Evolutionary conservation across 2,113 vertebrate species (phyloP), one percentile per base, ranked within the genome.

Genomic region (Ceyx margarethae): DNA sequence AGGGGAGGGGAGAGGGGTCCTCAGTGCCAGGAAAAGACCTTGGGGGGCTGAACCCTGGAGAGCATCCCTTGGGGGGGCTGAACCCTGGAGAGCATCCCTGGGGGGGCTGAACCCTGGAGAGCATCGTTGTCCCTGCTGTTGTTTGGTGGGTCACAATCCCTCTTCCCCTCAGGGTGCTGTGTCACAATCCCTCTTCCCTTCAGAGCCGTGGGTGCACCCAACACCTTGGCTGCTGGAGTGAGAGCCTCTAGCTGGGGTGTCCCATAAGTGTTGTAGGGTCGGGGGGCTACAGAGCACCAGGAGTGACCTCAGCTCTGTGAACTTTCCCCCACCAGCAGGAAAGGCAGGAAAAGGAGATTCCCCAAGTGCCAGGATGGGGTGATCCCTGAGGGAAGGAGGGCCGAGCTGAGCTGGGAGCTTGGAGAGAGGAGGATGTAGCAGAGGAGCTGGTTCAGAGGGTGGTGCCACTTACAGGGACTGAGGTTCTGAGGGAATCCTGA

Each of bases 201-300:
- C 45, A 18, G 81, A 92, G 95, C 91, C 92, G 91, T 91, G 79
- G 12, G 93, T 94, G 85, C 93, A 91, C 84, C 81, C 93, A 87
- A 94, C 0, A 21, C 85, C 72, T 91, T 92, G 95, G 95, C 96
- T 96, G 65, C 94, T 58, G 91, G 91, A 96, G 94, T 91, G 95
- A 90, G 90, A 96, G 93, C 91, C 92, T 96, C 89, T 97, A 95
- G 94, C 91, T 93, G 66, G 79, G 92, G 95, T 91, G 93, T 96
- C 96, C 94, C 68, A 13, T 96, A 93, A 93, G 83, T 95, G 95
- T 96, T 73, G 93, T 96, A 81, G 91, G 85, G 93, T 87, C 75
- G 31, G 68, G 85, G 75, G 93, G 82, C 73, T 77, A 73, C 90
- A 94, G 90, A 89, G 85, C 76, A 40, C 71, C 81, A 77, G 79